Evolutionary conservation across 2,888 invertebrate genomes (phyloP).

Genomic region (Thera obeliscata): DNA sequence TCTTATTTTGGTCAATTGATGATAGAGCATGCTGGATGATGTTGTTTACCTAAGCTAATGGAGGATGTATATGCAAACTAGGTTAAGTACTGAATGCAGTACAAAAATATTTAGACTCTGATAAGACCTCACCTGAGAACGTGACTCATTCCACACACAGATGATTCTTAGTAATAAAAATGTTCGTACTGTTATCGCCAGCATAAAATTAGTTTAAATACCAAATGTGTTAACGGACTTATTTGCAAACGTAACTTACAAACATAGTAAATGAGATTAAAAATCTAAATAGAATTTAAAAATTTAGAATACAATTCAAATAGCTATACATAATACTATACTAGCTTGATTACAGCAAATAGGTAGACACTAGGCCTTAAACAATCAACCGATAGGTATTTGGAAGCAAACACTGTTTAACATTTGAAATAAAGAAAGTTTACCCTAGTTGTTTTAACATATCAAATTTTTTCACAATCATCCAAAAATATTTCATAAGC

Average conservation of each 20-base stretch:
- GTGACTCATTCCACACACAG: conserved; percentile 29
- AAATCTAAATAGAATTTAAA: not conserved
- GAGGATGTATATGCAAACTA: conserved; percentile 13
- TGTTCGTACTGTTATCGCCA: conserved; percentile 10
- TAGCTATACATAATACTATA: no score
- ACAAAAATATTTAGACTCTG: conserved; percentile 22
- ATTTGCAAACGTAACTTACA: not conserved
- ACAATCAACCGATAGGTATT: no score
- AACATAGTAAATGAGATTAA: not conserved
- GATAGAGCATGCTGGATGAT: conserved; percentile 32
- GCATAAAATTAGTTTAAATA: conserved; percentile 10
- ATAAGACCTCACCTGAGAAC: conserved; percentile 31
- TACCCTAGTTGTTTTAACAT: no score
- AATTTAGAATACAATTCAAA: no score
- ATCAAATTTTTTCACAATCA: no score
- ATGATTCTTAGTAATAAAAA: conserved; percentile 25
- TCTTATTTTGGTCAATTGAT: conserved; percentile 24
- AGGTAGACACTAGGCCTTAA: no score
- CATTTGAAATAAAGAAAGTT: no score
- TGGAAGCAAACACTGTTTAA: no score
- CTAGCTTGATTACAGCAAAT: no score
- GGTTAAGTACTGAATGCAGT: conserved; percentile 15
- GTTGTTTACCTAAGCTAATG: conserved; percentile 11
- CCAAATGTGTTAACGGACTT: conserved; percentile 2
- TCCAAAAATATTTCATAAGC: no score